A percentile compares a stretch with the other conserved stretches of the same genome.
Conservation (phyloP, 2,113 vertebrate genomes). For the Mirounga angustirostris region DNA sequence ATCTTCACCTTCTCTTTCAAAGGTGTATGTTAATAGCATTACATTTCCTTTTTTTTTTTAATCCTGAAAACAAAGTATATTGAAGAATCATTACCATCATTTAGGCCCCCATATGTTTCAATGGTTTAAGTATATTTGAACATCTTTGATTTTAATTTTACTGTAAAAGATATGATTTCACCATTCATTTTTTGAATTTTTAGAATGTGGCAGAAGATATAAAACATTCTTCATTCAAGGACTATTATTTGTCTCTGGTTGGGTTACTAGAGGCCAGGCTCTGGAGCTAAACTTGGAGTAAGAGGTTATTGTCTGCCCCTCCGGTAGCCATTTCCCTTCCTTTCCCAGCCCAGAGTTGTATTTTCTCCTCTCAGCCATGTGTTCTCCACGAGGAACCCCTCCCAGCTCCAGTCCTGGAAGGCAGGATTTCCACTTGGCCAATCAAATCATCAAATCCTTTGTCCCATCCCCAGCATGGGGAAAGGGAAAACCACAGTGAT, state of each 20-base stretch:
- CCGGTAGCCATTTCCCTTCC: not conserved
- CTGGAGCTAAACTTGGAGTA: not conserved
- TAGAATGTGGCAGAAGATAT: not conserved
- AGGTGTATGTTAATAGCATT: not conserved
- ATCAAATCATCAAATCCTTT: not conserved
- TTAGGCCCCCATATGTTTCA: not conserved
- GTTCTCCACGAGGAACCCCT: not conserved
- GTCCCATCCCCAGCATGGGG: not conserved
- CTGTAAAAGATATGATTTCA: not conserved
- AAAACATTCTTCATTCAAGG: constrained; percentile 12
- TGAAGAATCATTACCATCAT: constrained; percentile 52
- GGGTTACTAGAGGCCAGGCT: not conserved
- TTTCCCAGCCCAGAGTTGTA: not conserved
- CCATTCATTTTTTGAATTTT: constrained; percentile 37
- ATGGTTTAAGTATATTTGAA: not conserved
- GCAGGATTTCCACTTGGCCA: not conserved
- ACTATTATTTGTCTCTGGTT: not conserved
- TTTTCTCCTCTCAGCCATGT: not conserved
- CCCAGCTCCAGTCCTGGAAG: not conserved
- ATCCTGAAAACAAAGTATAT: constrained; percentile 38
- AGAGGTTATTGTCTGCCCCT: not conserved
- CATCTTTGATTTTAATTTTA: constrained; percentile 61
- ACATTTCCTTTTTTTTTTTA: not conserved
- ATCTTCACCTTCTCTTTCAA: not conserved
- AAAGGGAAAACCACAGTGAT: not conserved